Evolutionary conservation across 2,113 vertebrate species (phyloP), one percentile per base, ranked within the genome.

Genomic region (Cromileptes altivelis): DNA sequence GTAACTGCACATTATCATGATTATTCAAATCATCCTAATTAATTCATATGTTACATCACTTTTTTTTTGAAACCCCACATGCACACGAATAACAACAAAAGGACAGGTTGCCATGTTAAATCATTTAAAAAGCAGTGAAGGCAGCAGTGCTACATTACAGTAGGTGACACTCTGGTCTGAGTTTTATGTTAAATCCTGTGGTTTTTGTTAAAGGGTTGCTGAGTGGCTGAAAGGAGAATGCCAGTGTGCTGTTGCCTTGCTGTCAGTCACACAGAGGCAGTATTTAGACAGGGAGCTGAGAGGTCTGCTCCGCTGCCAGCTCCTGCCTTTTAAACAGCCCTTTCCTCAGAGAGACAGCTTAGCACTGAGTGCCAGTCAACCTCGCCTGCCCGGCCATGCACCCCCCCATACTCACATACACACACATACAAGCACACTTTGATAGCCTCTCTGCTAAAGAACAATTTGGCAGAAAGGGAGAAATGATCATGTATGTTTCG

Each of bases 231-330:
- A 86, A 92, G 85, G 79, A 89, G 86, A 88, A 89, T 86, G 86
- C 90, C 87, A 87, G 87, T 67, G 75, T 88, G 88, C 78, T 90
- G 89, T 88, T 92, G 91, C 85, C 76, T 84, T 40, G 85, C 93
- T 94, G 94, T 93, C 94, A 94, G 76, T 94, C 93, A 93, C 90
- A 82, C 84, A 81, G 84, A 90, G 88, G 88, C 88, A 90, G 91
- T 89, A 93, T 94, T 94, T 92, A 92, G 94, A 94, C 93, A 95
- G 93, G 81, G 86, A 93, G 89, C 90, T 91, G 92, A 94, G 94
- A 91, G 90, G 81, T 92, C 90, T 79, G 85, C 88, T 85, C 79
- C 21, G 71, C 92, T 91, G 92, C 91, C 91, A 92, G 88, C 86
- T 90, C 88, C 87, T 90, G 90, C 90, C 89, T 93, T 91, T 92